These are phyloP conservation scores for Zaprionus capensis DNA, from an alignment of 1,140 invertebrate species.

Conservation along the genomic window DNA sequence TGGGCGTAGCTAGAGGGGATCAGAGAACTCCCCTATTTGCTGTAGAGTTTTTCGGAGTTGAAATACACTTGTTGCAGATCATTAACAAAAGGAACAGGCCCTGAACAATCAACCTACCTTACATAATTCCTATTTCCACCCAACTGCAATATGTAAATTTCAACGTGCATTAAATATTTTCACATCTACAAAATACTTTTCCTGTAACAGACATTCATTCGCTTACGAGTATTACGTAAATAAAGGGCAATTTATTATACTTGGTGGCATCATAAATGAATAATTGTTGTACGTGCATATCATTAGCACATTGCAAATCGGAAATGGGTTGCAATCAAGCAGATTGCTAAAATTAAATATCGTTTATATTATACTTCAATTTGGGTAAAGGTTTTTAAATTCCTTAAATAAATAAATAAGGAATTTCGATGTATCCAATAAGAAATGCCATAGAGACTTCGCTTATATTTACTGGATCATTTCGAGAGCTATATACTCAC, in stretches of 20 bases:
- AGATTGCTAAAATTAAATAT: background rate
- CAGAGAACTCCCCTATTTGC: background rate
- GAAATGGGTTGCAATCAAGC: background rate
- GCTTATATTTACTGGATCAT: background rate
- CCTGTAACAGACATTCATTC: slow-evolving; percentile 23
- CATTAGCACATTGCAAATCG: slow-evolving; percentile 50
- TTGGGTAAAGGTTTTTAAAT: too few relatives aligned
- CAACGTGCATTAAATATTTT: background rate
- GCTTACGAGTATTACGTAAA: slow-evolving; percentile 56
- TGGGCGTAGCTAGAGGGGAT: background rate
- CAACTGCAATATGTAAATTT: slow-evolving; percentile 10
- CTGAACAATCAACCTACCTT: background rate
- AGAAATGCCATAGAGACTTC: background rate
- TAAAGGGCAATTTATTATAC: slow-evolving; percentile 30
- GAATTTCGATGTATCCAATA: background rate
- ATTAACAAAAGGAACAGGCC: background rate
- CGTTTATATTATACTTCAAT: too few relatives aligned
- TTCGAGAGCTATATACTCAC: background rate
- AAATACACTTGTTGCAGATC: background rate
- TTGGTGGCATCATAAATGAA: slow-evolving; percentile 45
- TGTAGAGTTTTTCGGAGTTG: background rate
- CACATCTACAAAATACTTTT: slow-evolving; percentile 26
- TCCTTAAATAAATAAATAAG: background rate
- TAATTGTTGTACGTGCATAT: slow-evolving; percentile 56
- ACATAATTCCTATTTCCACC: background rate